Percentiles rank a stretch among this genome's conserved stretches.
Evolutionary conservation across 2,113 vertebrate species (phyloP).

Genomic region (Apodemus sylvaticus): DNA sequence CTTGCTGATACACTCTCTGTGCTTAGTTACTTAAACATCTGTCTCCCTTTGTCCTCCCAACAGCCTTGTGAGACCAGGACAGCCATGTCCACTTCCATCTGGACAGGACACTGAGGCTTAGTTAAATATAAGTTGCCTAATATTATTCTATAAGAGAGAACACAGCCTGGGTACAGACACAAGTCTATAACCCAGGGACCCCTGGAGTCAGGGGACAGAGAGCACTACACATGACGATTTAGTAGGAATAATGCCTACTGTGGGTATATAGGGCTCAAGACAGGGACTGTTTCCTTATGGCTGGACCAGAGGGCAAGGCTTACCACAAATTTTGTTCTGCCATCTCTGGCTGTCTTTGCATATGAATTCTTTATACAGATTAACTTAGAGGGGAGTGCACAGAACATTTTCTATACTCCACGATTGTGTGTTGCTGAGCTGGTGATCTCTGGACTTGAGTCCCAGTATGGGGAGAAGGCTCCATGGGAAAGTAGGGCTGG

Average conservation of each 20-base stretch:
- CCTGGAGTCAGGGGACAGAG: background rate
- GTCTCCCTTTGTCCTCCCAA: background rate
- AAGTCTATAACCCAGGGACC: background rate
- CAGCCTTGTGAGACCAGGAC: accelerated
- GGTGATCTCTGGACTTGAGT: background rate
- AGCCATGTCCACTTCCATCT: background rate
- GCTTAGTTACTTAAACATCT: background rate
- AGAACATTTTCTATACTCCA: background rate
- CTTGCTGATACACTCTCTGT: background rate
- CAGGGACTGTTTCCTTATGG: background rate
- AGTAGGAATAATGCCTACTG: background rate
- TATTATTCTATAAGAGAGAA: background rate
- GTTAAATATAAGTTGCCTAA: background rate
- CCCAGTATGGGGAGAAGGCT: background rate
- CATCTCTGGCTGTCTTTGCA: background rate
- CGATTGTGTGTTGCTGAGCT: background rate
- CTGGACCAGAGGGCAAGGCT: background rate
- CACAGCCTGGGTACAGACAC: background rate
- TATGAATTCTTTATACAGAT: background rate
- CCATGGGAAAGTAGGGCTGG: background rate
- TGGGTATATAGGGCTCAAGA: background rate
- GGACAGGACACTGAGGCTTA: background rate
- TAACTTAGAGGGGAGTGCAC: background rate
- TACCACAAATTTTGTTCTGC: background rate
- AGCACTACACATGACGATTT: accelerated